Evolutionary conservation across 1,140 invertebrate genomes (phyloP).

Genomic region (Hydropsyche tenuis): DNA sequence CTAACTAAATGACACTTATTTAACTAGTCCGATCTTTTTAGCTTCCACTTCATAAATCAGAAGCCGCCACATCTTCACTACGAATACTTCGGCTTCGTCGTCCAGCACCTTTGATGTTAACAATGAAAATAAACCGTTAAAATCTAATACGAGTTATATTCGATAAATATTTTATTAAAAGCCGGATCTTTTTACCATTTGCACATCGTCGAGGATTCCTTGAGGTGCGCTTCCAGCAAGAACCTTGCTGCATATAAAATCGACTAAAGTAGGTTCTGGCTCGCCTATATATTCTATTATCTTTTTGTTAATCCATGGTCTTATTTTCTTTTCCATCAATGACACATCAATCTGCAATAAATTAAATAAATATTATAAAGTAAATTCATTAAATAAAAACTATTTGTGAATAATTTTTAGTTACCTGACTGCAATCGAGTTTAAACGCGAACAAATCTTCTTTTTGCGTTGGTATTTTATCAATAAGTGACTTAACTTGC

Average conservation of each 20-base stretch:
- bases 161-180: slow-evolving; percentile 28
- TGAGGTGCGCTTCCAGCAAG: slow-evolving; percentile 90
- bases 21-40: slow-evolving; percentile 87
- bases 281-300: slow-evolving; percentile 99
- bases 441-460: slow-evolving; percentile 93
- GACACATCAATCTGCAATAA: slow-evolving; percentile 64
- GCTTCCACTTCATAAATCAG: slow-evolving; percentile 99
- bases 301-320: slow-evolving; percentile 99
- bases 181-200: slow-evolving; percentile 77
- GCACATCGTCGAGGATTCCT: slow-evolving; percentile 95
- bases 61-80: slow-evolving; percentile 99
- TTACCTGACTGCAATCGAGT: slow-evolving; percentile 90
- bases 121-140: no score
- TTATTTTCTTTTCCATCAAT: slow-evolving; percentile 95
- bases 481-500: slow-evolving; percentile 95
- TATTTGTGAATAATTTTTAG: slow-evolving; percentile 54
- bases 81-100: slow-evolving; percentile 99
- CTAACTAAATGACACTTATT: slow-evolving; percentile 60
- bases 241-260: slow-evolving; percentile 99
- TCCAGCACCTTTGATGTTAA: slow-evolving; percentile 88
- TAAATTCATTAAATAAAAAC: no score
- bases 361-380: slow-evolving; percentile 29
- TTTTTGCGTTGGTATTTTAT: slow-evolving; percentile 97
- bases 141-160: slow-evolving; percentile 33
- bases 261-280: slow-evolving; percentile 96